Evolutionary conservation across 2,888 invertebrate species (phyloP).

Genomic region (Lasioglossum marginatum): DNA sequence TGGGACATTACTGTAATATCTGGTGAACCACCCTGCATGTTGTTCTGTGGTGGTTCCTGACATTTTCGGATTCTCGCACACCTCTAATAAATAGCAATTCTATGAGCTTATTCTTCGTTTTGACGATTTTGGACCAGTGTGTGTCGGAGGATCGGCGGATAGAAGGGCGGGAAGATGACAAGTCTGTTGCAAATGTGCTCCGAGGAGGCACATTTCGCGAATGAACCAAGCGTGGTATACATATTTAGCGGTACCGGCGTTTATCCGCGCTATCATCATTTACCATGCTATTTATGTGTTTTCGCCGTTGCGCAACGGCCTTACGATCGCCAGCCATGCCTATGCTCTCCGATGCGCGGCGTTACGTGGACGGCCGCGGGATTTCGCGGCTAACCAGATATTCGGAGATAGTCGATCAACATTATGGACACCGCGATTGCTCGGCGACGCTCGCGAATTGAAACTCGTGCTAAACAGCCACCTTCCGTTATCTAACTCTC

Average conservation of each 20-base stretch:
- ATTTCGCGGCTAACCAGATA: slow-evolving; percentile 69
- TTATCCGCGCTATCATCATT: slow-evolving; percentile 64
- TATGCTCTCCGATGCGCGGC: slow-evolving; percentile 29
- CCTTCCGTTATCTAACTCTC: slow-evolving; percentile 25
- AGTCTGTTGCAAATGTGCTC: slow-evolving; percentile 40
- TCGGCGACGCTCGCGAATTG: slow-evolving; percentile 15
- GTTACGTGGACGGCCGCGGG: slow-evolving; percentile 54
- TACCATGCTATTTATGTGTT: slow-evolving; percentile 60
- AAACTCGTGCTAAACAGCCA: background rate
- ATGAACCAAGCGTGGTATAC: slow-evolving; percentile 47
- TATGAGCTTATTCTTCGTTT: too few species aligned
- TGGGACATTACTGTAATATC: too few species aligned
- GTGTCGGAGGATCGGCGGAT: background rate
- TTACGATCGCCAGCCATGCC: slow-evolving; percentile 38
- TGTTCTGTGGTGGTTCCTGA: too few species aligned
- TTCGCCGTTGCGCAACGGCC: slow-evolving; percentile 63
- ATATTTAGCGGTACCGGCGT: slow-evolving; percentile 60
- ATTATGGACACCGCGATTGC: slow-evolving; percentile 46
- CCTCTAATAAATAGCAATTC: too few species aligned
- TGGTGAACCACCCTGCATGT: too few species aligned
- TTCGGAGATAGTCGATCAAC: slow-evolving; percentile 62
- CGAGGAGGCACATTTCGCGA: slow-evolving; percentile 56
- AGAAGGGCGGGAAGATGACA: slow-evolving; percentile 46
- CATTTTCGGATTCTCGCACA: too few species aligned
- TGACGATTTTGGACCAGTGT: too few species aligned